Conservation (phyloP, 2,113 vertebrate species). For the Ictidomys tridecemlineatus region DNA sequence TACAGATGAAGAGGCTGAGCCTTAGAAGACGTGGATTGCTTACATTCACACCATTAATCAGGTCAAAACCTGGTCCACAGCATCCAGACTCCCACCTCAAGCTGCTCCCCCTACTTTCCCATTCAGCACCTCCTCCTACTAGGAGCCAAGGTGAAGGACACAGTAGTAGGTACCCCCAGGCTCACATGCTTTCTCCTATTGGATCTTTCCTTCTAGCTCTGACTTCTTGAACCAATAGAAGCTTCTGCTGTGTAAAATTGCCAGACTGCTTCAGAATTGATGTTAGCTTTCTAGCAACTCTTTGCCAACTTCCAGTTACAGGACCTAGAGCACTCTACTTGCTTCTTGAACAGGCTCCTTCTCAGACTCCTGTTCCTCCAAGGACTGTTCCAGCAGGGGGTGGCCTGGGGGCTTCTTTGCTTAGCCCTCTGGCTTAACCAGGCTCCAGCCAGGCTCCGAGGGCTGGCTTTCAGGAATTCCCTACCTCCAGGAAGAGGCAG, state of each 20-base stretch:
- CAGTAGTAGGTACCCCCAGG: background rate
- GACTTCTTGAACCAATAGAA: background rate
- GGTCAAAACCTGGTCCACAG: background rate
- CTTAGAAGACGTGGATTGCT: background rate
- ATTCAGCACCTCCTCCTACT: background rate
- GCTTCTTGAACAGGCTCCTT: background rate
- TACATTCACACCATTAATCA: background rate
- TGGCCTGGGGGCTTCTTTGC: background rate
- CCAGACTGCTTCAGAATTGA: background rate
- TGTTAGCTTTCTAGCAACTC: background rate
- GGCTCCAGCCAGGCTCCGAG: background rate
- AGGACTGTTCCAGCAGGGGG: background rate
- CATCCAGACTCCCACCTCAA: background rate
- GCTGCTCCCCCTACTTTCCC: background rate
- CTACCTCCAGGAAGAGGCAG: background rate
- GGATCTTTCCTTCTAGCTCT: background rate
- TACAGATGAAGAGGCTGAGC: background rate
- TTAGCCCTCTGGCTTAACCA: background rate
- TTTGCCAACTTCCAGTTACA: background rate
- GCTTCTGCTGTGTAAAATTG: background rate
- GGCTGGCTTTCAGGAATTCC: background rate
- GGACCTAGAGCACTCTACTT: background rate
- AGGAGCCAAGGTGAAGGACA: background rate
- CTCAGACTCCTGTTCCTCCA: background rate
- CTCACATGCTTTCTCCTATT: no score